Percentiles rank a stretch among this genome's conserved stretches.
phyloP scores from a whole-genome alignment of 2,888 invertebrate species.

The Phrixothrix hirtus region DNA sequence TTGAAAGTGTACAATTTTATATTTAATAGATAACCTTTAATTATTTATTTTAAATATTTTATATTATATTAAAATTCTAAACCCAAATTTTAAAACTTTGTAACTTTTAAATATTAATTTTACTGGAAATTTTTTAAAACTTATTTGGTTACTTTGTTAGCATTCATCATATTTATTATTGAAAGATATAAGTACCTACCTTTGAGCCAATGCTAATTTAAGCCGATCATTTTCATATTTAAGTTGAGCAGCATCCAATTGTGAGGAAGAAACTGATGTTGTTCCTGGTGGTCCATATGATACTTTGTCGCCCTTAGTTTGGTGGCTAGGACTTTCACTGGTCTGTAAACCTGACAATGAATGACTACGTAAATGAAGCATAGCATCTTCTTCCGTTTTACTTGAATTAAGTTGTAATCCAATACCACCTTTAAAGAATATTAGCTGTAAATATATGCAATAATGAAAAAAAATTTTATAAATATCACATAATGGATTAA shows the following conservation, averaged over 20 bases:
- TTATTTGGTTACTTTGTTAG: not conserved
- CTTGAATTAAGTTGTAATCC: constrained; percentile 38
- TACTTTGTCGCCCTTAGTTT: constrained; percentile 54
- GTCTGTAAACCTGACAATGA: constrained; percentile 64
- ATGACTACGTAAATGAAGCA: constrained; percentile 66
- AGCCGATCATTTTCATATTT: constrained; percentile 97
- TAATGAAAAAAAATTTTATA: no score
- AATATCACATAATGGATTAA: no score
- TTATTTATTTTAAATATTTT: no score
- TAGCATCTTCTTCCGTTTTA: constrained; percentile 44
- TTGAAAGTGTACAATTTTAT: no score
- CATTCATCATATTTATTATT: not conserved
- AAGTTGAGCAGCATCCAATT: constrained; percentile 77
- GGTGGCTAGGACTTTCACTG: constrained; percentile 69
- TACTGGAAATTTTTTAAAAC: no score
- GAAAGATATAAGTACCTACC: constrained; percentile 61
- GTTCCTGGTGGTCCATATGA: constrained; percentile 36
- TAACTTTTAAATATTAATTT: no score
- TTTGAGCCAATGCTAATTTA: constrained; percentile 93
- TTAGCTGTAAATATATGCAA: not conserved
- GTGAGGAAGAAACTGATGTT: constrained; percentile 41
- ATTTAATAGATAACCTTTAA: no score
- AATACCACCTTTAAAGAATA: not conserved
- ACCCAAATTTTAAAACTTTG: no score
- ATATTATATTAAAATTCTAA: no score